These are phyloP conservation scores for Urechis unicinctus DNA, from an alignment of 2,888 invertebrate species.

Conservation along the genomic window DNA sequence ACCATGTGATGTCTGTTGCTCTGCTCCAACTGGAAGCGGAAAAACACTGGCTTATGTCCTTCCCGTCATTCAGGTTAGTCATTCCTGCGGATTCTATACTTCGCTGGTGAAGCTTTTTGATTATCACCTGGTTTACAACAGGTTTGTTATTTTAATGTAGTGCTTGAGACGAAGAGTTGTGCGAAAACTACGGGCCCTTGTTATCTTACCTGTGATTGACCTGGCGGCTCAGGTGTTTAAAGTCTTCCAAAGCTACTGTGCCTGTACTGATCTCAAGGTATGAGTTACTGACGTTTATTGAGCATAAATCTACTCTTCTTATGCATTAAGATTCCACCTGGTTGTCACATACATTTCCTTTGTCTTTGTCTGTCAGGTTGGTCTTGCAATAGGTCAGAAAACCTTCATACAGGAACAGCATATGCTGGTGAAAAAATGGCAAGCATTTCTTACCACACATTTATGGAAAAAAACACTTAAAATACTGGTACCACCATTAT, in stretches of 20 bases:
- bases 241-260: constrained; percentile 62
- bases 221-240: constrained; percentile 81
- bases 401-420: constrained; percentile 50
- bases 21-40: constrained; percentile 95
- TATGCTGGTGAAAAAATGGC: constrained; percentile 37
- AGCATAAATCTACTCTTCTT: neutral
- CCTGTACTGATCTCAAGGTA: constrained; percentile 40
- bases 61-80: constrained; percentile 72
- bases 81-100: neutral
- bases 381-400: constrained; percentile 61
- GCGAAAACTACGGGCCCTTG: constrained; percentile 64
- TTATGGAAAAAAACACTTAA: neutral
- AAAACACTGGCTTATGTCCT: constrained; percentile 92
- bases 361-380: constrained; percentile 51
- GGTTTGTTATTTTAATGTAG: constrained; percentile 49
- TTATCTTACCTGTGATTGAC: constrained; percentile 89
- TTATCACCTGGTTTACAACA: no score
- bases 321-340: neutral
- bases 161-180: constrained; percentile 60
- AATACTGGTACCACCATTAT: no score
- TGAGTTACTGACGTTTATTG: neutral
- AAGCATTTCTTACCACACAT: constrained; percentile 8
- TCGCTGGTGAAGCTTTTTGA: neutral
- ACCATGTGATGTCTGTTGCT: constrained; percentile 87
- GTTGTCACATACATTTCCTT: neutral